A percentile compares a stretch with the other conserved stretches of the same genome.
Evolutionary conservation across 2,888 invertebrate species (phyloP).

Genomic region (Cephus spinipes): DNA sequence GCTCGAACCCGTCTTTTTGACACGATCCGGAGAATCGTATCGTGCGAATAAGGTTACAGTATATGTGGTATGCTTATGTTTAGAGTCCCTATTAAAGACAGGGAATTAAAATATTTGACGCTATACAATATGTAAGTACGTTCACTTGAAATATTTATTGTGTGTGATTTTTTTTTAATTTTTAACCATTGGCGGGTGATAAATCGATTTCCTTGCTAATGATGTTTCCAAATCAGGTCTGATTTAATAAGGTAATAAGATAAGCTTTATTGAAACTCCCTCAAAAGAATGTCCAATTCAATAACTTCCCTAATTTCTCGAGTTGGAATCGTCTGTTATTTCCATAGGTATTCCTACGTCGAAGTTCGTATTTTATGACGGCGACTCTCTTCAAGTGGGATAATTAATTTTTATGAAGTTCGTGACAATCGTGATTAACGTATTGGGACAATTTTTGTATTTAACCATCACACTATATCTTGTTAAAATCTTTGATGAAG

Average conservation of each 20-base stretch:
- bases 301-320: slow-evolving; percentile 1
- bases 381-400: background rate
- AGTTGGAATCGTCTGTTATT: background rate
- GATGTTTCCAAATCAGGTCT: background rate
- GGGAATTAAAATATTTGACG: background rate
- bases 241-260: background rate
- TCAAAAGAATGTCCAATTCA: slow-evolving; percentile 2
- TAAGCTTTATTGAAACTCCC: background rate
- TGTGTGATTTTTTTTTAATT: background rate
- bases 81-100: background rate
- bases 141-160: background rate
- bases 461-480: too few relatives aligned
- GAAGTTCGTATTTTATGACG: background rate
- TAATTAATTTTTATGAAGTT: background rate
- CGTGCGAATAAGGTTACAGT: too few relatives aligned
- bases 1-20: too few relatives aligned
- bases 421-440: too few relatives aligned
- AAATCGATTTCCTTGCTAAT: background rate
- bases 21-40: too few relatives aligned
- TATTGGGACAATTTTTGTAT: too few relatives aligned
- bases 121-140: background rate
- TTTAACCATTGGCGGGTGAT: background rate
- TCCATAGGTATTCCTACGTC: background rate
- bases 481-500: background rate
- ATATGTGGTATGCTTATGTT: background rate